A percentile compares a stretch with the other conserved stretches of the same genome.
Evolutionary conservation across 2,888 invertebrate genomes (phyloP).

Genomic region (Plusia festucae): DNA sequence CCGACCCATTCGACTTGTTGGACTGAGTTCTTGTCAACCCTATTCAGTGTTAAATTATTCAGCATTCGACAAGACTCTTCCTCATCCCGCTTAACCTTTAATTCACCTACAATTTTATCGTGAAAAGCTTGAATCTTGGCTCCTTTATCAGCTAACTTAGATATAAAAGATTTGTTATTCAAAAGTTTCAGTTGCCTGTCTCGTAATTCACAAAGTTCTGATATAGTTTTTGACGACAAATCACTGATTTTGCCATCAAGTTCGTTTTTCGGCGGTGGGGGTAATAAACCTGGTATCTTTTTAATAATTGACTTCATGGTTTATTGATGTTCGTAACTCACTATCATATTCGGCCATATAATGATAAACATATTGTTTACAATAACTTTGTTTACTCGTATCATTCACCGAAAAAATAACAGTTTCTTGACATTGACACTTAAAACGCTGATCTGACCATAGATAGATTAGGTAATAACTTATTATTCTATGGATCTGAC

Average conservation of each 20-base stretch:
- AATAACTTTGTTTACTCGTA: not conserved
- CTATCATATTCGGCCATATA: constrained; percentile 7
- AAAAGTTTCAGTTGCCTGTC: constrained; percentile 89
- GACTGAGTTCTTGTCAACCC: constrained; percentile 81
- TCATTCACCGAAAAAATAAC: not conserved
- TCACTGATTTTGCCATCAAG: constrained; percentile 88
- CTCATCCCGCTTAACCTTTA: constrained; percentile 85
- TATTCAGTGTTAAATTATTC: constrained; percentile 83
- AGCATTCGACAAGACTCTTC: constrained; percentile 86
- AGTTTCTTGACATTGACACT: not conserved
- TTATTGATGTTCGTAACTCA: constrained; percentile 10
- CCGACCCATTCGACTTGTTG: constrained; percentile 90
- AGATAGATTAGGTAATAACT: no score
- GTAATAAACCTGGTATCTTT: constrained; percentile 85
- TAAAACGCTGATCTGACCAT: no score
- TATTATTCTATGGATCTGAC: no score
- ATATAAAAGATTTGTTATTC: constrained; percentile 85
- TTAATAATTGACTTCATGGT: constrained; percentile 77
- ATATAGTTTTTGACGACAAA: constrained; percentile 80
- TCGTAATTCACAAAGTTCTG: constrained; percentile 87
- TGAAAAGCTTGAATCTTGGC: constrained; percentile 86
- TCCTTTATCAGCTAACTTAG: constrained; percentile 90
- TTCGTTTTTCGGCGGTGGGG: constrained; percentile 82
- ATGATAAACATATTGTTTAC: not conserved
- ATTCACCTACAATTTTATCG: constrained; percentile 82